Evolutionary conservation across 2,797 vertebrate genomes (phyloP).

Genomic region (Rhabdophis nuchalis): DNA sequence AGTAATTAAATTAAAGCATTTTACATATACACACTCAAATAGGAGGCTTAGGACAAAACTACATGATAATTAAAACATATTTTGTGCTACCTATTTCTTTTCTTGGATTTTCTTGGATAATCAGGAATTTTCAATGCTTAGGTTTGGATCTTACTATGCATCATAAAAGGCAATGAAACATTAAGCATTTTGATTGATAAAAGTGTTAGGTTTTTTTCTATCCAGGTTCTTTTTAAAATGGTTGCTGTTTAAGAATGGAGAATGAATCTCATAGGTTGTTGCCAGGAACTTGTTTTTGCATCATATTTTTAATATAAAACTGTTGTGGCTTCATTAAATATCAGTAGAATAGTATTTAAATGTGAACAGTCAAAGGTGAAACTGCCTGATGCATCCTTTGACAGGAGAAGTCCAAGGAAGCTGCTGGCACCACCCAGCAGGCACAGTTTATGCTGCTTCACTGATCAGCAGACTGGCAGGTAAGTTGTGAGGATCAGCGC

Average conservation of each 20-base stretch:
- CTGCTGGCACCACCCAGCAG: background rate
- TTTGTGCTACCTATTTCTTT: background rate
- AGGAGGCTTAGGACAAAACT: background rate
- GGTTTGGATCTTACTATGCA: background rate
- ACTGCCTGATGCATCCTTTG: background rate
- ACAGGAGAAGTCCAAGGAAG: background rate
- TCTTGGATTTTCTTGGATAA: background rate
- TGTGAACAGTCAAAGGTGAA: background rate
- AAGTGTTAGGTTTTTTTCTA: background rate
- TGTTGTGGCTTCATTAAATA: background rate
- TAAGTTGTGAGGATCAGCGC: background rate
- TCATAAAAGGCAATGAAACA: background rate
- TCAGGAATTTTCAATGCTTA: background rate
- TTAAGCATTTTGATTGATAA: background rate
- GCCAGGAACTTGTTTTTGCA: background rate
- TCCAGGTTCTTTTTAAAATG: background rate
- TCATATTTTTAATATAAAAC: background rate
- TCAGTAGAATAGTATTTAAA: background rate
- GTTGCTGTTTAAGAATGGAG: background rate
- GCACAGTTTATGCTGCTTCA: background rate
- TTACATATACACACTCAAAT: background rate
- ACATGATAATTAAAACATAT: background rate
- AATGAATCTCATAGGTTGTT: background rate
- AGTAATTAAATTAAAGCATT: conserved; percentile 1
- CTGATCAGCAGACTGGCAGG: background rate